These are phyloP conservation scores for Columba janthina DNA, from an alignment of 2,113 vertebrate genomes.

Conservation along the genomic window DNA sequence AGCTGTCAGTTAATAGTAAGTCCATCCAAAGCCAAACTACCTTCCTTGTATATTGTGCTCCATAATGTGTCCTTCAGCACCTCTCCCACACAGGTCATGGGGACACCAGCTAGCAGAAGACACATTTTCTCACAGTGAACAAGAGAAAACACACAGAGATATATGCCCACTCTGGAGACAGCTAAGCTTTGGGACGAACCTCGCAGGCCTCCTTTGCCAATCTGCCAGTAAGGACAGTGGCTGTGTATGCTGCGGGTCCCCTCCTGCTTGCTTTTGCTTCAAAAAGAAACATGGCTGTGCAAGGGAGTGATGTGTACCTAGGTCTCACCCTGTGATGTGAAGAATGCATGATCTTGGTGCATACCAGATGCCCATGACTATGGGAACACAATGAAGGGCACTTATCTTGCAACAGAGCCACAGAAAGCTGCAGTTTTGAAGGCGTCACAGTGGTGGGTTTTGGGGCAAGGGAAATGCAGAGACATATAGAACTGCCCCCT, in stretches of 20 bases:
- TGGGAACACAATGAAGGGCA: rapidly evolving
- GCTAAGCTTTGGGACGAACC: background rate
- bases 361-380: background rate
- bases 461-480: background rate
- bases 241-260: too few relatives aligned
- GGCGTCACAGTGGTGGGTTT: background rate
- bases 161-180: background rate
- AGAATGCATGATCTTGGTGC: background rate
- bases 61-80: background rate
- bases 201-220: background rate
- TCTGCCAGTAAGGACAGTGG: rapidly evolving
- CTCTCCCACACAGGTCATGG: background rate
- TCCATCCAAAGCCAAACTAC: background rate
- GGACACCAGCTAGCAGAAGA: background rate
- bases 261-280: background rate
- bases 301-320: background rate
- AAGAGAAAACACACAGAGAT: background rate
- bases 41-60: background rate
- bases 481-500: background rate
- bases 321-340: background rate
- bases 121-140: too few relatives aligned
- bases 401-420: background rate
- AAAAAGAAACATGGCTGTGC: background rate
- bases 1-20: background rate
- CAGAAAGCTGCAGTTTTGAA: background rate